A percentile compares a stretch with the other conserved stretches of the same genome.
These are phyloP conservation scores for Amphipyra tragopoginis DNA, from an alignment of 2,888 invertebrate species.

Conservation along the genomic window DNA sequence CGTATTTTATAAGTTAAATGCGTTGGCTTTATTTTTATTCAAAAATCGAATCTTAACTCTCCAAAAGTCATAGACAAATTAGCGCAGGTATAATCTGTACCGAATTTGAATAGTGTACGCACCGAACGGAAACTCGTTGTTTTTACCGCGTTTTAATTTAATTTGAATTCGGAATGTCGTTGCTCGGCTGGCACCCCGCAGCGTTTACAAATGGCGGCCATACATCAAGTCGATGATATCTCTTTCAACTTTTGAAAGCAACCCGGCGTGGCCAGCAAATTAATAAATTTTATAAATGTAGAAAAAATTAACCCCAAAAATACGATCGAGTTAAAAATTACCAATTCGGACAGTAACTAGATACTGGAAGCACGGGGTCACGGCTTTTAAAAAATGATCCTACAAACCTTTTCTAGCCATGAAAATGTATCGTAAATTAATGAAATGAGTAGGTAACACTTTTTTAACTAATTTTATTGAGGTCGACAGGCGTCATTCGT, in stretches of 20 bases:
- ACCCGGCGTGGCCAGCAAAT: slow-evolving; percentile 79
- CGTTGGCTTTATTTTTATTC: too few species aligned
- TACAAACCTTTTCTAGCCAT: slow-evolving; percentile 23
- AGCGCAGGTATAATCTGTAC: slow-evolving; percentile 85
- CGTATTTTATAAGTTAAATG: too few species aligned
- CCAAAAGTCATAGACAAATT: slow-evolving; percentile 87
- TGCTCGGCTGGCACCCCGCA: slow-evolving; percentile 80
- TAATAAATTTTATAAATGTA: slow-evolving; percentile 75
- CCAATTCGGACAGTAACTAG: slow-evolving; percentile 42
- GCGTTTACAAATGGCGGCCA: slow-evolving; percentile 87
- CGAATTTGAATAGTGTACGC: slow-evolving; percentile 80
- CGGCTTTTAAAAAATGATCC: slow-evolving; percentile 19
- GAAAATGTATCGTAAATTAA: slow-evolving; percentile 16
- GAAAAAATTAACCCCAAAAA: slow-evolving; percentile 75
- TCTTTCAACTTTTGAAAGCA: slow-evolving; percentile 86
- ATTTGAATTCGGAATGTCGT: slow-evolving; percentile 87
- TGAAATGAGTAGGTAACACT: slow-evolving; percentile 12
- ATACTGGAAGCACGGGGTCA: slow-evolving; percentile 43
- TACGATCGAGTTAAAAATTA: slow-evolving; percentile 66
- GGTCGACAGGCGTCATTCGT: slow-evolving; percentile 13
- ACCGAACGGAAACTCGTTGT: slow-evolving; percentile 84
- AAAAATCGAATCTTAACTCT: neutral
- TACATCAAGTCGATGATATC: slow-evolving; percentile 89
- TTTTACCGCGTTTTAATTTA: slow-evolving; percentile 89
- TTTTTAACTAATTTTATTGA: slow-evolving; percentile 24